These are phyloP conservation scores for Cheirogaleus major DNA, from an alignment of 2,797 vertebrate species.

Conservation along the genomic window DNA sequence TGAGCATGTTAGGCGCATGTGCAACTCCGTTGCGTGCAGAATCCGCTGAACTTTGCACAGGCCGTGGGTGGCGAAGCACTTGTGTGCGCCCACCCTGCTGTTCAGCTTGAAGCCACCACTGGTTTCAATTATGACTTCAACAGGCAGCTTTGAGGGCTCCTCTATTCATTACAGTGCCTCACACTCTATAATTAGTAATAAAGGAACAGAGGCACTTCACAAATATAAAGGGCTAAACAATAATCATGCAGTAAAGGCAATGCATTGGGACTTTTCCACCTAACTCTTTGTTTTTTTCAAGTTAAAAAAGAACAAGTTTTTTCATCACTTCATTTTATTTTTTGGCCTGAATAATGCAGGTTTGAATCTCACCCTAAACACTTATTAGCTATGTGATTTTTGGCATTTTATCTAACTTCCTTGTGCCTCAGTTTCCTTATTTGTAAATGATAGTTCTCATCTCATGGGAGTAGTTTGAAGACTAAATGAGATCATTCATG, in stretches of 20 bases:
- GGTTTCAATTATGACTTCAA: constrained; percentile 68
- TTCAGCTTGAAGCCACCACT: constrained; percentile 61
- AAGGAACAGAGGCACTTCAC: constrained; percentile 63
- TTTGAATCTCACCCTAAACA: background rate
- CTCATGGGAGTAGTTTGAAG: background rate
- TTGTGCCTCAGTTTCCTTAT: background rate
- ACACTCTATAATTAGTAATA: constrained; percentile 67
- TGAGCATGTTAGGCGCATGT: background rate
- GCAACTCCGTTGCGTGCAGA: background rate
- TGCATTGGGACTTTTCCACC: background rate
- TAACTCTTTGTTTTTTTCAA: constrained; percentile 51
- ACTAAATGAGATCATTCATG: constrained; percentile 19
- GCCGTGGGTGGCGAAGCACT: background rate
- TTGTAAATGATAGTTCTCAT: background rate
- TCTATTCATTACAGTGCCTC: constrained; percentile 56
- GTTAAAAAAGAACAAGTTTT: background rate
- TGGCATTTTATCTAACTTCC: background rate
- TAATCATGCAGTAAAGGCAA: constrained; percentile 60
- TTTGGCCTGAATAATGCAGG: background rate
- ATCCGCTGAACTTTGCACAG: background rate
- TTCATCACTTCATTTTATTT: constrained; percentile 21
- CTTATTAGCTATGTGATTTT: background rate
- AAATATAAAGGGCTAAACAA: constrained; percentile 66
- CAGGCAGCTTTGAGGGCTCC: constrained; percentile 62
- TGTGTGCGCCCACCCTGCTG: constrained; percentile 43